Conservation (phyloP, 1,140 invertebrate species). For the Leptinotarsa texana region DNA sequence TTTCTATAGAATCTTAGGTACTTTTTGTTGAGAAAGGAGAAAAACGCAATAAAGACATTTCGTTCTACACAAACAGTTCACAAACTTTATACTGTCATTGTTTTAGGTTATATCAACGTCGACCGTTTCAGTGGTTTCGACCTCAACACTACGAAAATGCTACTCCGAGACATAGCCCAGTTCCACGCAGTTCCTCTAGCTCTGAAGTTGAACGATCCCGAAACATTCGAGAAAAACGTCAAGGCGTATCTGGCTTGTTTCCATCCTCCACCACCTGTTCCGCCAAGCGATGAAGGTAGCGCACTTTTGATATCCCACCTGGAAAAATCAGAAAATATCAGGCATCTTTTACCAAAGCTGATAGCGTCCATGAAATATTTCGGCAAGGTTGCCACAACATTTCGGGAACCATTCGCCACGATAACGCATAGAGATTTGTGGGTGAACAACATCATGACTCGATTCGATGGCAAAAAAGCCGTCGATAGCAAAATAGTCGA, state of each 20-base stretch:
- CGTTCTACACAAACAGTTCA: too few relatives aligned
- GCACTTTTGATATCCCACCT: constrained; percentile 43
- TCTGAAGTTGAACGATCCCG: constrained; percentile 58
- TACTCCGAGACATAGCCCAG: constrained; percentile 53
- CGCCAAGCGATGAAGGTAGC: constrained; percentile 37
- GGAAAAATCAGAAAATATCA: constrained; percentile 41
- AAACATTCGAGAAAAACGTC: constrained; percentile 57
- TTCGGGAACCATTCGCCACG: constrained; percentile 57
- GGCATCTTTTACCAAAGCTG: constrained; percentile 31
- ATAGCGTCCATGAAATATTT: constrained; percentile 27
- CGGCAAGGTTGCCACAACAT: constrained; percentile 32
- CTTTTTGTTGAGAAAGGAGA: too few relatives aligned
- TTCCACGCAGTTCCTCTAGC: constrained; percentile 65
- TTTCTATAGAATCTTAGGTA: too few relatives aligned
- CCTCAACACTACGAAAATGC: neutral
- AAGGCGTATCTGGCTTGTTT: constrained; percentile 48
- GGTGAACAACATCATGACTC: constrained; percentile 65
- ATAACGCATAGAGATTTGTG: constrained; percentile 66
- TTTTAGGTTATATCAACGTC: constrained; percentile 4
- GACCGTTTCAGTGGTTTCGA: constrained; percentile 2
- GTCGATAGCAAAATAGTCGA: constrained; percentile 64
- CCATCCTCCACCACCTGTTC: constrained; percentile 31
- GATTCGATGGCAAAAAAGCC: constrained; percentile 44
- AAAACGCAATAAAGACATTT: too few relatives aligned
- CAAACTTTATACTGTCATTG: too few relatives aligned